Evolutionary conservation across 2,888 invertebrate genomes (phyloP).

Genomic region (Patella depressa): DNA sequence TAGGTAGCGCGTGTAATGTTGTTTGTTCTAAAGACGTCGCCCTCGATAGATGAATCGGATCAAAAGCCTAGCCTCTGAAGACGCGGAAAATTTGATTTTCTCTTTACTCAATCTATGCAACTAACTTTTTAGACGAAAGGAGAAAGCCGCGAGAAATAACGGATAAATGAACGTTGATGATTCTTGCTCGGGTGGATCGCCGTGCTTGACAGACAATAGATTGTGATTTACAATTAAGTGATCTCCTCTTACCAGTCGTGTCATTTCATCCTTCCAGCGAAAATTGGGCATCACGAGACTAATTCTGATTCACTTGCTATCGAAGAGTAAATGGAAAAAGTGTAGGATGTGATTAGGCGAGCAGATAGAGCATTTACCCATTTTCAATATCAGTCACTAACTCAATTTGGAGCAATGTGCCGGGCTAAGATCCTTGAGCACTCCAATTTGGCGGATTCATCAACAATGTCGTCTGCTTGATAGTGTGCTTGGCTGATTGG

Average conservation of each 20-base stretch:
- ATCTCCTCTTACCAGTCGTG: conserved; percentile 1
- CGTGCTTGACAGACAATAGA: neutral
- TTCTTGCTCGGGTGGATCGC: neutral
- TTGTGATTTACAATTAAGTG: conserved; percentile 13
- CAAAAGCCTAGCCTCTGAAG: conserved; percentile 22
- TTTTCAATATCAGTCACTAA: conserved; percentile 19
- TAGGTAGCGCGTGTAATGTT: conserved; percentile 22
- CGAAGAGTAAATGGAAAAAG: conserved; percentile 7
- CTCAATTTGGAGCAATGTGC: conserved; percentile 26
- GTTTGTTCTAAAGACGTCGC: conserved; percentile 24
- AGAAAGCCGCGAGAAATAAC: conserved; percentile 6
- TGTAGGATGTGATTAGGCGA: conserved; percentile 7
- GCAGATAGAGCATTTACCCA: conserved; percentile 10
- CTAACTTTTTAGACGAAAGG: conserved; percentile 22
- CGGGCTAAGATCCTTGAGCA: conserved; percentile 24
- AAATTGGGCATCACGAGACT: conserved; percentile 7
- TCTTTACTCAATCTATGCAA: conserved; percentile 27
- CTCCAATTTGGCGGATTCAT: conserved; percentile 25
- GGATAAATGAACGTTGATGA: neutral
- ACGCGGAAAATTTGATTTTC: conserved; percentile 27
- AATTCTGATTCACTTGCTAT: conserved; percentile 9
- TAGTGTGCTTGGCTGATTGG: conserved; percentile 5
- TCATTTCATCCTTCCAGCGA: conserved; percentile 11
- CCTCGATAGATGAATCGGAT: conserved; percentile 14
- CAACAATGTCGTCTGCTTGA: conserved; percentile 1